A percentile compares a stretch with the other conserved stretches of the same genome.
These are phyloP conservation scores for Riparia riparia DNA, from an alignment of 2,113 vertebrate species.

Conservation along the genomic window DNA sequence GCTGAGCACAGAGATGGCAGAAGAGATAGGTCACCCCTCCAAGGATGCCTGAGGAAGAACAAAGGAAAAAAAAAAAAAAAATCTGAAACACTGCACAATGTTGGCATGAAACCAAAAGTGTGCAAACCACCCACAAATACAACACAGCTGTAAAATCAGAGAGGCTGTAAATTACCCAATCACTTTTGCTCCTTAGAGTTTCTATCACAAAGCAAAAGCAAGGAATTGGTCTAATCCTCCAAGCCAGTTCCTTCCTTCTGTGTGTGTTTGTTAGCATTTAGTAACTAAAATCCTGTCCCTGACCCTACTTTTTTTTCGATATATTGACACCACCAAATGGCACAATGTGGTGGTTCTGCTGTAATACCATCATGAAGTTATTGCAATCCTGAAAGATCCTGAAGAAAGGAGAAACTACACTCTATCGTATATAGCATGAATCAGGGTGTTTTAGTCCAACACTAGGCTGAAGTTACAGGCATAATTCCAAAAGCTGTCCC, in stretches of 20 bases:
- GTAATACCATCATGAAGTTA: neutral
- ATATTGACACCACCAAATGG: neutral
- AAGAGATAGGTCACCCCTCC: neutral
- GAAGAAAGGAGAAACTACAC: neutral
- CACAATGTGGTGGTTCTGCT: neutral
- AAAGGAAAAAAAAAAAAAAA: neutral
- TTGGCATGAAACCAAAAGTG: neutral
- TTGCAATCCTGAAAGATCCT: neutral
- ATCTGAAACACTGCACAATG: neutral
- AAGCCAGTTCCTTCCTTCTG: neutral
- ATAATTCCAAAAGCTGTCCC: neutral
- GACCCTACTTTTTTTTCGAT: fast-evolving
- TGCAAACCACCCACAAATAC: neutral
- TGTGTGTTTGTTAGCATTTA: neutral
- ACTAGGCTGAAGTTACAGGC: neutral
- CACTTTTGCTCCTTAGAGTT: neutral
- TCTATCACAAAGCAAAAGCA: neutral
- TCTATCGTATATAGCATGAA: neutral
- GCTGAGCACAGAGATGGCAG: neutral
- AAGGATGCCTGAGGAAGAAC: neutral
- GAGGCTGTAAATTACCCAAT: neutral
- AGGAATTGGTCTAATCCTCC: fast-evolving
- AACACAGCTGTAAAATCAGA: neutral
- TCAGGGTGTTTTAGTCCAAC: neutral
- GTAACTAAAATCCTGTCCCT: neutral